Evolutionary conservation across 2,113 vertebrate species (phyloP).

Genomic region (Tupaia chinensis): DNA sequence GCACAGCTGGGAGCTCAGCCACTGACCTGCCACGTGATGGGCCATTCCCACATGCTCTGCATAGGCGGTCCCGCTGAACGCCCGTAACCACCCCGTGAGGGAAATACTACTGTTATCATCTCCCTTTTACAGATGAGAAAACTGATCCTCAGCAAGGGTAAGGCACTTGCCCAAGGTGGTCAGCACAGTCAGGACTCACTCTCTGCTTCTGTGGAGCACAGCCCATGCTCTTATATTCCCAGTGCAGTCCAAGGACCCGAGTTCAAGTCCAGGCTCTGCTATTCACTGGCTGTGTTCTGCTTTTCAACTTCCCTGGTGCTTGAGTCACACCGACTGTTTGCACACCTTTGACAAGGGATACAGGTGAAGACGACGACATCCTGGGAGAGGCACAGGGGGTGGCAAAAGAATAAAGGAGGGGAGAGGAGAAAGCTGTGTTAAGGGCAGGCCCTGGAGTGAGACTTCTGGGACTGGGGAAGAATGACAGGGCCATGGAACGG

Average conservation of each 20-base stretch:
- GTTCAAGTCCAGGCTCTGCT: neutral
- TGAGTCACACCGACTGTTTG: neutral
- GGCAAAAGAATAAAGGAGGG: neutral
- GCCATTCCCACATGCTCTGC: neutral
- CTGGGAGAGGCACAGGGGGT: neutral
- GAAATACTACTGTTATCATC: accelerated
- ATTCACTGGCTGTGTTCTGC: neutral
- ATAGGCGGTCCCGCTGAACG: neutral
- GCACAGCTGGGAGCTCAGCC: neutral
- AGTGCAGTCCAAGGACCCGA: neutral
- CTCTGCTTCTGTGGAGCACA: neutral
- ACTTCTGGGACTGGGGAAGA: neutral
- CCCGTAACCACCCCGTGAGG: neutral
- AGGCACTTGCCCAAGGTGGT: neutral
- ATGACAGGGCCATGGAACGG: neutral
- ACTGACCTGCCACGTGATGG: neutral
- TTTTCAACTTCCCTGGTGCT: conserved; percentile 17
- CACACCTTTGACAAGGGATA: neutral
- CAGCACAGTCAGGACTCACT: neutral
- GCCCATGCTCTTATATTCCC: neutral
- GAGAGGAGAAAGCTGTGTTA: neutral
- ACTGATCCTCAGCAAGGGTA: neutral
- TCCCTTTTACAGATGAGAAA: neutral
- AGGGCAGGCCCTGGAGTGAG: neutral
- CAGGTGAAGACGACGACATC: neutral